phyloP scores from a whole-genome alignment of 2,113 vertebrate species.

The Craseonycteris thonglongyai region DNA sequence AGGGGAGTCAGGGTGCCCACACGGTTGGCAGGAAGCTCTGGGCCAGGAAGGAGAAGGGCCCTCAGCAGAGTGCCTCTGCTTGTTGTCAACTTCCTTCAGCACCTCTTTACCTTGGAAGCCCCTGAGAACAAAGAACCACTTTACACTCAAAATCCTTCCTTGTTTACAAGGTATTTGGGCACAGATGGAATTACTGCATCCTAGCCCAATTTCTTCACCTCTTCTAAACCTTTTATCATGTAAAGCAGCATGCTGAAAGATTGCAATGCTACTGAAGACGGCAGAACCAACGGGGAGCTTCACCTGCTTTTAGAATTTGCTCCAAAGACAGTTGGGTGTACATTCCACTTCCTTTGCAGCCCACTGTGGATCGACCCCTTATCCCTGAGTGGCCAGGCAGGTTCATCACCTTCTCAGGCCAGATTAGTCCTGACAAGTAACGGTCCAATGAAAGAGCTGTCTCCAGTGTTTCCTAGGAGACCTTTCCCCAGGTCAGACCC shows the following conservation, averaged over 20 bases:
- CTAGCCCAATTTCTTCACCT: constrained; percentile 14
- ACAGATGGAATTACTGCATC: neutral
- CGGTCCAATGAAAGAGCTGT: too few relatives aligned
- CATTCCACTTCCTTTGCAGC: neutral
- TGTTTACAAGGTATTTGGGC: constrained; percentile 31
- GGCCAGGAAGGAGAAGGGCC: neutral
- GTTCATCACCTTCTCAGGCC: neutral
- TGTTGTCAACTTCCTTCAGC: neutral
- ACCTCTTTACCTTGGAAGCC: neutral
- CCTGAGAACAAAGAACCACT: neutral
- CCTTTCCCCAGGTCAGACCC: neutral
- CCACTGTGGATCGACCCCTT: neutral
- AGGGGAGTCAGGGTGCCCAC: neutral
- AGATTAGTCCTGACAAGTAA: neutral
- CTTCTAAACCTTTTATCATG: neutral
- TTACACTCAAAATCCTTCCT: neutral
- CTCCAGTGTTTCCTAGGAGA: neutral
- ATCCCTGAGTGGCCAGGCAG: neutral
- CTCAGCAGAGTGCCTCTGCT: neutral
- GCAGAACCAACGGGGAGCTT: neutral
- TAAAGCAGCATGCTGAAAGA: constrained; percentile 16
- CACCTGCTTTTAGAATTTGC: neutral
- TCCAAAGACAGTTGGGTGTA: neutral
- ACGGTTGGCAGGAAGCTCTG: neutral
- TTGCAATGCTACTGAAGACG: neutral